Percentiles rank a stretch among this genome's conserved stretches.
These are phyloP conservation scores for Campopleginae sp. DNA, from an alignment of 2,888 invertebrate species.

Conservation along the genomic window DNA sequence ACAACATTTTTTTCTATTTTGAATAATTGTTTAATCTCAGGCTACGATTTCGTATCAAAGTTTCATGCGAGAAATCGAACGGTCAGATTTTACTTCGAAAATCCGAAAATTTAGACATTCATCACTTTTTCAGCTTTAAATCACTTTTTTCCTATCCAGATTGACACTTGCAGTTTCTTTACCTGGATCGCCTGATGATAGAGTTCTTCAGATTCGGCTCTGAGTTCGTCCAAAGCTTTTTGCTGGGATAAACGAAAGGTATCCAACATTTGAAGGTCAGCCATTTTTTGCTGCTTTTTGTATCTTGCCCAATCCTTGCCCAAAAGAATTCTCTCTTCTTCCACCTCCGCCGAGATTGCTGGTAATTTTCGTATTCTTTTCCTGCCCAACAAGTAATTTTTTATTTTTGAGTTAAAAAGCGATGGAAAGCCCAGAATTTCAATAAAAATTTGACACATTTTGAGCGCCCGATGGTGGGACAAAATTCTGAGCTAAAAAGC, in stretches of 20 bases:
- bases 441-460: neutral
- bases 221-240: conserved; percentile 92
- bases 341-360: conserved; percentile 85
- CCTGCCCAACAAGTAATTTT: conserved; percentile 80
- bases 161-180: conserved; percentile 84
- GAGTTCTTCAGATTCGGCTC: conserved; percentile 92
- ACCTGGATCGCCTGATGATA: conserved; percentile 95
- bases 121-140: neutral
- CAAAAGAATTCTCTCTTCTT: conserved; percentile 88
- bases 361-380: conserved; percentile 85
- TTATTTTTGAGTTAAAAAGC: neutral
- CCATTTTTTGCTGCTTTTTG: conserved; percentile 87
- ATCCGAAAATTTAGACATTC: neutral
- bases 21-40: neutral
- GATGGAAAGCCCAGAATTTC: neutral
- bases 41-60: too few relatives aligned
- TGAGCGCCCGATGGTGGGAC: neutral
- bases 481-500: neutral
- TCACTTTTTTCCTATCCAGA: neutral
- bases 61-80: neutral
- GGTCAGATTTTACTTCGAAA: neutral
- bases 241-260: conserved; percentile 89
- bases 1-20: conserved; percentile 80
- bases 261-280: conserved; percentile 89
- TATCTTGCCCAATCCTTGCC: conserved; percentile 92